phyloP scores from a whole-genome alignment of 2,888 invertebrate genomes.

The Sussaba pulchella region DNA sequence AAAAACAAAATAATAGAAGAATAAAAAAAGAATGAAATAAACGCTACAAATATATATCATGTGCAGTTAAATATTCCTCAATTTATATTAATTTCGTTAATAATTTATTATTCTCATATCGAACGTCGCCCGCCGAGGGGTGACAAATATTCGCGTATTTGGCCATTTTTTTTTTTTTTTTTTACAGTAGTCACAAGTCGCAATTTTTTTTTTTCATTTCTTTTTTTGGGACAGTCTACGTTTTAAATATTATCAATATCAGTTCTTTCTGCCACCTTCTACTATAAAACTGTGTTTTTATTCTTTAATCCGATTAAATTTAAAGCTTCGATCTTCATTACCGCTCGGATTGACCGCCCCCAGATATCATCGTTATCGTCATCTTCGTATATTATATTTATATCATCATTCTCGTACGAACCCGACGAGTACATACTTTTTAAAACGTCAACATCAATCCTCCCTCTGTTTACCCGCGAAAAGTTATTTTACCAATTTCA shows the following conservation, averaged over 20 bases:
- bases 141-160: conserved; percentile 82
- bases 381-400: conserved; percentile 56
- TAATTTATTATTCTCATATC: conserved; percentile 84
- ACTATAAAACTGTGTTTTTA: conserved; percentile 83
- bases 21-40: conserved; percentile 79
- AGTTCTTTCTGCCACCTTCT: conserved; percentile 85
- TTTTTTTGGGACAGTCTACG: conserved; percentile 74
- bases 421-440: conserved; percentile 66
- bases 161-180: conserved; percentile 84
- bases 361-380: conserved; percentile 54
- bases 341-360: conserved; percentile 64
- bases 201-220: too few relatives aligned
- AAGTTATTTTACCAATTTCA: conserved; percentile 8
- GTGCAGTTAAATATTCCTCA: conserved; percentile 84
- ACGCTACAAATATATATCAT: conserved; percentile 81
- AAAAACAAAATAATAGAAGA: too few relatives aligned
- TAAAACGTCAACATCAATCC: conserved; percentile 30
- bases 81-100: conserved; percentile 84
- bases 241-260: conserved; percentile 86
- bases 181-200: conserved; percentile 83
- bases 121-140: conserved; percentile 79
- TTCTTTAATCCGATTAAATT: conserved; percentile 81
- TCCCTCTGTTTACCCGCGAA: conserved; percentile 8
- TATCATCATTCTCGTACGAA: conserved; percentile 61
- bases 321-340: conserved; percentile 83